phyloP scores from a whole-genome alignment of 2,888 invertebrate species.

The Steinernema hermaphroditum region DNA sequence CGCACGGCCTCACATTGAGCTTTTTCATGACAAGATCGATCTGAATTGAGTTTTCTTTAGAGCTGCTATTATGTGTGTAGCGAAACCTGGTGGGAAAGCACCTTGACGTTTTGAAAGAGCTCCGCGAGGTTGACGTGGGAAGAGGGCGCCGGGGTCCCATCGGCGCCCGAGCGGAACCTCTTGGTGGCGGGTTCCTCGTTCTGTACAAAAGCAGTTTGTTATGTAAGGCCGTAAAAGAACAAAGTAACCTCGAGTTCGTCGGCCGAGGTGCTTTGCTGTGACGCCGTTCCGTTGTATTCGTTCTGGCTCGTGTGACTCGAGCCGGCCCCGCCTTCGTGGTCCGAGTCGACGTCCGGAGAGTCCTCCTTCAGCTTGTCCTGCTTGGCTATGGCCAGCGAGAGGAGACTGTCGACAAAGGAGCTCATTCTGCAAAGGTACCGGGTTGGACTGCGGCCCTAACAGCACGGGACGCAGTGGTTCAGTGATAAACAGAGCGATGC shows the following conservation, averaged over 20 bases:
- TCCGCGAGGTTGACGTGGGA: background rate
- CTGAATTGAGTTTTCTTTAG: background rate
- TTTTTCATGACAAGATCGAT: conserved; percentile 7
- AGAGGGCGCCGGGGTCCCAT: background rate
- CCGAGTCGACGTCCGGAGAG: background rate
- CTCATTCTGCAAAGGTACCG: background rate
- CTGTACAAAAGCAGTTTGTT: conserved; percentile 23
- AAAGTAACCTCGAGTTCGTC: conserved; percentile 6
- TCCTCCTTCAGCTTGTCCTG: conserved; percentile 17
- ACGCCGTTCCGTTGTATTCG: background rate
- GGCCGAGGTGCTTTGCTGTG: conserved; percentile 14
- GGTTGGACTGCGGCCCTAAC: too few relatives aligned
- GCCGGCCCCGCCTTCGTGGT: conserved; percentile 13
- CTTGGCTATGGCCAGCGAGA: background rate
- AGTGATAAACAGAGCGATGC: too few relatives aligned
- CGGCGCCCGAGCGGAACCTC: background rate
- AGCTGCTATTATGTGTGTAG: background rate
- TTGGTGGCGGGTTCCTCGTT: conserved; percentile 1
- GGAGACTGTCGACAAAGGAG: conserved; percentile 1
- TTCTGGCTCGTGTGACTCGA: conserved; percentile 8
- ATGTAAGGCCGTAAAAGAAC: background rate
- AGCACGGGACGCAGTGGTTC: too few relatives aligned
- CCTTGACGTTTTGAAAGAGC: background rate
- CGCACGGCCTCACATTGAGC: background rate
- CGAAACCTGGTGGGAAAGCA: conserved; percentile 4